Base-by-base conservation (phyloP, 2,888 invertebrate genomes). In the Pheosia tremula region DNA sequence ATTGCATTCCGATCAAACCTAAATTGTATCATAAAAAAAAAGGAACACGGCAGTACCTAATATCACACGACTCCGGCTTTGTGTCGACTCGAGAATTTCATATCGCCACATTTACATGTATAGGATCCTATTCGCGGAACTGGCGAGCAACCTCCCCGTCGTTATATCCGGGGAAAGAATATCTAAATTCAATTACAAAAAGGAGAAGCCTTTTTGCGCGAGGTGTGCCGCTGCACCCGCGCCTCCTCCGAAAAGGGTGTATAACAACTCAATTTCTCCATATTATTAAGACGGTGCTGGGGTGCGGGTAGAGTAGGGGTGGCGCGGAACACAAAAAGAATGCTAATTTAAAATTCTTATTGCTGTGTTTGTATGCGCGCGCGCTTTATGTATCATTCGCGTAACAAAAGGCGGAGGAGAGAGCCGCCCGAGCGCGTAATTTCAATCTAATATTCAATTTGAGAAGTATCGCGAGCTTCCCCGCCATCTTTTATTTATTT, bases 331-430 rank as follows among this genome's bases (percentile, higher is more conserved):
- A 91, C 91, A 92, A 92, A 92, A 93, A 93, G 91, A 92, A 93
- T 92, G 93, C 93, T 92, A 93, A 93, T 93, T 93, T 93, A 90
- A 93, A 92, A 93, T 91, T 92, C 91, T 88, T 91, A 92, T 92
- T 91, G 87, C 88, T 83, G 82, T 88, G 89, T 91, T 89, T 87
- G 88, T 91, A 89, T 92, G 93, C 93, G 92, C 91, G 87, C 87
- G 90, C 91, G 92, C 91, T 87, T 87, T 92, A 89, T 91, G 88
- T 91, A 90, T 91, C 91, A 88, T 85, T 88, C 88, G 81, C 83
- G 88, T 87, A 91, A 93, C 89, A 91, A 92, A 88, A 87, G 87
- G 80, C 83, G 87, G 85, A 87, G 87, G 87, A 88, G 86, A 84
- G 86, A 87, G 82, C 87, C 89, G 87, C 87, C 85, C 86, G 88